Evolutionary conservation across 2,888 invertebrate species (phyloP).

Genomic region (Drosophila paranaensis): DNA sequence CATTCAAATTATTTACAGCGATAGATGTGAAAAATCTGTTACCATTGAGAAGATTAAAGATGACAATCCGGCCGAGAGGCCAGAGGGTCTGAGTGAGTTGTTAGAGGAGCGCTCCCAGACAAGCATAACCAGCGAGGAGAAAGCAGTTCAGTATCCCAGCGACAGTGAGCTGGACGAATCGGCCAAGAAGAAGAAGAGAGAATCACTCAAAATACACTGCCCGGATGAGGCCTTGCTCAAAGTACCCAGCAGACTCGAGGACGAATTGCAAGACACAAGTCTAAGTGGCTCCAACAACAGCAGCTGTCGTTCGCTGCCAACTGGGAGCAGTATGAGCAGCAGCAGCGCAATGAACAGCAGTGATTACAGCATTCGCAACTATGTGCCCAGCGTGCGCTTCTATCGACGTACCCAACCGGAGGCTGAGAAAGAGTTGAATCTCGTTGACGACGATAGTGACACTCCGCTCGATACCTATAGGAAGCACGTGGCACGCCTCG

Average conservation of each 20-base stretch:
- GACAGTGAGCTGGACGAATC: conserved; percentile 26
- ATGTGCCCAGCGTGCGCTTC: conserved; percentile 51
- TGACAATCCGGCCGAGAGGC: neutral
- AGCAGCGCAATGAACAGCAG: conserved; percentile 15
- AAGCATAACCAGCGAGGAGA: conserved; percentile 36
- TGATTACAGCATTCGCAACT: conserved; percentile 31
- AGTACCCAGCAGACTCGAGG: conserved; percentile 24
- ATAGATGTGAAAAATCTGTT: neutral
- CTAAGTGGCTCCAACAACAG: conserved; percentile 25
- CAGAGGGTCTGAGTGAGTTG: conserved; percentile 12
- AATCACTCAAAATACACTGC: conserved; percentile 12
- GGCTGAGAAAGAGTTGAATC: conserved; percentile 5
- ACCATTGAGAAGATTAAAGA: neutral
- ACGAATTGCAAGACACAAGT: conserved; percentile 28
- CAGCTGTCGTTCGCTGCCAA: conserved; percentile 15
- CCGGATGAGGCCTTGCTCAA: conserved; percentile 28
- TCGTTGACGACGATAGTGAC: neutral
- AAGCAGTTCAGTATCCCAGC: conserved; percentile 58
- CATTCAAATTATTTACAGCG: conserved; percentile 37
- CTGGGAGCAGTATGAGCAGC: neutral
- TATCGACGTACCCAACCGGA: conserved; percentile 43
- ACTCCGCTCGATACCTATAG: conserved; percentile 2
- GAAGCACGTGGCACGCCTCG: conserved; percentile 44
- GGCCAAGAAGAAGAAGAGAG: neutral
- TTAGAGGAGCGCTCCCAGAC: conserved; percentile 16